Conservation (phyloP, 37 sponge, comb jelly and placozoan species). For the Amphimedon queenslandica region DNA sequence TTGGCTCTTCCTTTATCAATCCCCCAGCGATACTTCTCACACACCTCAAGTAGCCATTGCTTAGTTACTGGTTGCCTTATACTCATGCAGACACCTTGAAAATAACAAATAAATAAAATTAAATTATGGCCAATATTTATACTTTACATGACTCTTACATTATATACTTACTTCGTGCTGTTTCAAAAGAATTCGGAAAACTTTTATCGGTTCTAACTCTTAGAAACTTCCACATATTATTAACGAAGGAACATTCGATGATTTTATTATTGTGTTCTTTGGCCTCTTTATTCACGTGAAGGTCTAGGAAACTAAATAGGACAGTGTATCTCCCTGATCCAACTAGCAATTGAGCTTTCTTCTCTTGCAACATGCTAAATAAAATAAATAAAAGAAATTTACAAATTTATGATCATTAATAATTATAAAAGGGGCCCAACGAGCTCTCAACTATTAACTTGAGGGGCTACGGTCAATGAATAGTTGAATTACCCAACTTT, state of each 20-base stretch:
- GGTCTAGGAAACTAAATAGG: not conserved
- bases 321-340: not conserved
- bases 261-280: conserved; percentile 75
- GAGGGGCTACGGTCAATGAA: no score
- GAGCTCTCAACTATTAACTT: no score
- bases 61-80: conserved; percentile 84
- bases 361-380: not conserved
- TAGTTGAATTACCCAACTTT: conserved; percentile 70
- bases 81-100: conserved; percentile 57
- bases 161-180: conserved; percentile 70
- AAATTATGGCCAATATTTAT: no score
- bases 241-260: conserved; percentile 92
- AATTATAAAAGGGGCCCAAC: no score
- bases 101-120: no score
- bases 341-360: not conserved
- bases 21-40: conserved; percentile 43
- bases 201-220: conserved; percentile 90
- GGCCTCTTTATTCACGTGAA: conserved; percentile 40
- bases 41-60: conserved; percentile 51
- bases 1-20: no score
- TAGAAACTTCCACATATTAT: conserved; percentile 78
- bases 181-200: conserved; percentile 81
- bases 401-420: no score
- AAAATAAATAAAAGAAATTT: no score
- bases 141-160: no score